These are phyloP conservation scores for Phrynocephalus vlangalii DNA, from an alignment of 2,797 vertebrate species.

Conservation along the genomic window DNA sequence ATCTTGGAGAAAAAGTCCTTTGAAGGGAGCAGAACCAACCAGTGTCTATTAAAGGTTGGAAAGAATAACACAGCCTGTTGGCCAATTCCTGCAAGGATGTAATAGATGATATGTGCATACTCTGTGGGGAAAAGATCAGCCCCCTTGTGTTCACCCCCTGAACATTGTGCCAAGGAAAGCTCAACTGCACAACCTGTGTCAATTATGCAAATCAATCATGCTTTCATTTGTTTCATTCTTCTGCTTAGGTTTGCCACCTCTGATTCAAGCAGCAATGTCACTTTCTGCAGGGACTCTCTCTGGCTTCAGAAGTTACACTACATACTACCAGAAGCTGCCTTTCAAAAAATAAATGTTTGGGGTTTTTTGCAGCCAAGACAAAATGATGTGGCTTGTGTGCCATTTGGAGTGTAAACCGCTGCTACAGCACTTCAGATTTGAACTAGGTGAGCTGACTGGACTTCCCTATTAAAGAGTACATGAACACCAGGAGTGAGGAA, in stretches of 20 bases:
- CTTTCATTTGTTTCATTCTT: slow-evolving; percentile 2
- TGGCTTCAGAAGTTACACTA: background rate
- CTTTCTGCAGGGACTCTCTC: background rate
- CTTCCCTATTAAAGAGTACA: background rate
- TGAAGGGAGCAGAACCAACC: background rate
- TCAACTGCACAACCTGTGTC: background rate
- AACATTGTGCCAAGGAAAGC: background rate
- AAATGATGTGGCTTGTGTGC: background rate
- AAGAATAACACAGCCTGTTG: slow-evolving; percentile 3
- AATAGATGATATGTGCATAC: background rate
- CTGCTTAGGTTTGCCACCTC: background rate
- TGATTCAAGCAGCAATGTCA: background rate
- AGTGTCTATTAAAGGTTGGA: slow-evolving; percentile 5
- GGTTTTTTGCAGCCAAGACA: background rate
- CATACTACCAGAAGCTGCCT: background rate
- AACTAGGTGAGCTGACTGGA: background rate
- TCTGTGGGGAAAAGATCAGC: background rate
- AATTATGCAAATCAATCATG: background rate
- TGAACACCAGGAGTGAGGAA: background rate
- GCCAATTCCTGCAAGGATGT: slow-evolving; percentile 23
- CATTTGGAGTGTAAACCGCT: no score
- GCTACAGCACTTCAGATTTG: background rate
- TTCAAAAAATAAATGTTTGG: background rate
- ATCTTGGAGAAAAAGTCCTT: background rate
- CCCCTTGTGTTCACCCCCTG: background rate